A percentile compares a stretch with the other conserved stretches of the same genome.
These are phyloP conservation scores for Danionella dracula DNA, from an alignment of 2,797 vertebrate genomes.

Conservation along the genomic window DNA sequence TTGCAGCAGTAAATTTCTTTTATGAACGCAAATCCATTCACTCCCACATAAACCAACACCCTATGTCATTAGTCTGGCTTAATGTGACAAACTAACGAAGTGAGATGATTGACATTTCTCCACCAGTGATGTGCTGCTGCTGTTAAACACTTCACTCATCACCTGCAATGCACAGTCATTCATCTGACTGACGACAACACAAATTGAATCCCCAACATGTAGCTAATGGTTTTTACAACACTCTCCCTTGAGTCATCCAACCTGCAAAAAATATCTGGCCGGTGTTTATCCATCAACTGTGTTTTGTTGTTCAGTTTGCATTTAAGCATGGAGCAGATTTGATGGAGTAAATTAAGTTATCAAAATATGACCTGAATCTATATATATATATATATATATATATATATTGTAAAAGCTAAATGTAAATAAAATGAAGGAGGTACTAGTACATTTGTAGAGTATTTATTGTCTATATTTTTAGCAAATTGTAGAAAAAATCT, in stretches of 20 bases:
- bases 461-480: too few relatives aligned
- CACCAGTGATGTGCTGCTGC: slow-evolving; percentile 23
- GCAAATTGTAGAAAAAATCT: too few relatives aligned
- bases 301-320: slow-evolving; percentile 25
- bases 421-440: too few relatives aligned
- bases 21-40: slow-evolving; percentile 25
- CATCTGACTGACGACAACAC: slow-evolving; percentile 38
- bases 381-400: too few relatives aligned
- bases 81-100: slow-evolving; percentile 54
- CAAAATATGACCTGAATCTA: too few relatives aligned
- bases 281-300: slow-evolving; percentile 25
- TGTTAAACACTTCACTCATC: slow-evolving; percentile 42
- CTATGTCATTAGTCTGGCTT: slow-evolving; percentile 25
- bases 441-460: too few relatives aligned
- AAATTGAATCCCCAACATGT: slow-evolving; percentile 36
- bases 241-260: slow-evolving; percentile 39
- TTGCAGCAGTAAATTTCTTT: slow-evolving; percentile 16
- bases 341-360: not conserved
- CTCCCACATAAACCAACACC: slow-evolving; percentile 20
- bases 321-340: slow-evolving; percentile 10
- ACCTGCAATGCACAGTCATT: slow-evolving; percentile 40
- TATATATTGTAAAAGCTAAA: too few relatives aligned
- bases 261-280: slow-evolving; percentile 34
- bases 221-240: slow-evolving; percentile 36
- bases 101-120: slow-evolving; percentile 52